Evolutionary conservation across 2,797 vertebrate species (phyloP), one percentile per base, ranked within the genome.

Genomic region (Eospalax fontanierii): DNA sequence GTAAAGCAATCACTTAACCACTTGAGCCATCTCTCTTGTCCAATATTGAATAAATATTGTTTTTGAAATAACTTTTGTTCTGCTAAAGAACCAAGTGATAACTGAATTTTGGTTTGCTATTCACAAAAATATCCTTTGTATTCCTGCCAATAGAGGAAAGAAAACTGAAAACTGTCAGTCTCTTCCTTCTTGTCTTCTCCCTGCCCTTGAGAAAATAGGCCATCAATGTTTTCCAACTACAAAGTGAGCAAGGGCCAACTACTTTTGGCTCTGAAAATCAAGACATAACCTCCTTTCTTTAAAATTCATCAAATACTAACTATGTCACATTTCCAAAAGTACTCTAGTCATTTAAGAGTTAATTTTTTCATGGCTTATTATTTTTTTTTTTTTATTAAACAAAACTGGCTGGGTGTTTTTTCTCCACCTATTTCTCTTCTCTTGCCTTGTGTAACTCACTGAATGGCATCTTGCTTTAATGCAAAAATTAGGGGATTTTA

Each of bases 61-160:
- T 88, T 90, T 89, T 54, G 63, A 91, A 93, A 87, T 70, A 46
- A 91, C 24, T 24, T 63, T 66, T 79, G 50, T 89, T 93, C 33
- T 85, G 83, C 66, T 76, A 92, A 75, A 93, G 71, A 87, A 87
- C 4, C 35, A 89, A 93, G 26, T n/a, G 81, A 76, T 70, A 91
- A 70, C 68, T 96, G 65, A 71, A 59, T 79, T 96, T 89, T 95
- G 89, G 61, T 12, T 22, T 90, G 75, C 43, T 43, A 91, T 85
- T 80, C 74, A 89, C 63, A 92, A 89, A 78, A 88, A 78, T 89
- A 68, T 71, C 63, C 30, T 83, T 82, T 95, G 66, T 80, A 70
- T 43, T 82, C 35, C 16, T 96, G 65, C 40, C 68, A 93, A 63
- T 1, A 59, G 35, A 59, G 30, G 61, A 94, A 94, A 95, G 10